Base-by-base conservation (phyloP, 37 sponge, comb jelly and placozoan species). In the Hexactinellida sp. region DNA sequence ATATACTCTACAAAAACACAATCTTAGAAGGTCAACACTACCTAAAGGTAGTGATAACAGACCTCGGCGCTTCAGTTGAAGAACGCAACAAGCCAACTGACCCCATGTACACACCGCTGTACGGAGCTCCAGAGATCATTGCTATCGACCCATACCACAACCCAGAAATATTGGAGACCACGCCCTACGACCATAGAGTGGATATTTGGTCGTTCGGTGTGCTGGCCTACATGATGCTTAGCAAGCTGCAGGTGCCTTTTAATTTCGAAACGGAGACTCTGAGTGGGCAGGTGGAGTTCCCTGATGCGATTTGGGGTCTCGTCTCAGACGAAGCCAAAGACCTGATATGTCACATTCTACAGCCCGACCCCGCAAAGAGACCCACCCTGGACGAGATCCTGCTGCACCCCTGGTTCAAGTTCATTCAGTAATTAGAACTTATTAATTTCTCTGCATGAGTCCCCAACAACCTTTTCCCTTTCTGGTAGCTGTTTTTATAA, bases 201-300 rank as follows among this genome's bases (percentile, higher is more conserved):
- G 76, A 63, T n/a, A 63, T n/a, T n/a, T 63, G 76, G 76, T 63
- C 76, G 34, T 63, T 63, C 76, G 76, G 76, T 10, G 76, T 63
- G 32, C 76, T 63, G 5, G 76, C 13, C 32, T 63, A 63, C 34
- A 63, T 63, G 76, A 32, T 63, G 76, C 76, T 63, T 7, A 63
- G 76, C 76, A n/a, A n/a, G 3, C 76, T 63, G 34, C 76, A 63
- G 34, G 19, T 23, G 5, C 76, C 76, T 32, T 63, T 63, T 23
- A 63, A 63, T 25, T 7, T 21, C 76, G 21, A 7, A 7, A 63
- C 76, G 5, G 28, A 63, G 13, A 25, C 32, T 63, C 76, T 63
- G 13, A 63, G 5, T 63, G 76, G 76, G 13, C 28, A 63, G 3
- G 76, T 63, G 5, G 76, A 63, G 19, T 63, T 63, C 76, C 21